These are phyloP conservation scores for Rallus limicola DNA, from an alignment of 2,113 vertebrate genomes.

Conservation along the genomic window DNA sequence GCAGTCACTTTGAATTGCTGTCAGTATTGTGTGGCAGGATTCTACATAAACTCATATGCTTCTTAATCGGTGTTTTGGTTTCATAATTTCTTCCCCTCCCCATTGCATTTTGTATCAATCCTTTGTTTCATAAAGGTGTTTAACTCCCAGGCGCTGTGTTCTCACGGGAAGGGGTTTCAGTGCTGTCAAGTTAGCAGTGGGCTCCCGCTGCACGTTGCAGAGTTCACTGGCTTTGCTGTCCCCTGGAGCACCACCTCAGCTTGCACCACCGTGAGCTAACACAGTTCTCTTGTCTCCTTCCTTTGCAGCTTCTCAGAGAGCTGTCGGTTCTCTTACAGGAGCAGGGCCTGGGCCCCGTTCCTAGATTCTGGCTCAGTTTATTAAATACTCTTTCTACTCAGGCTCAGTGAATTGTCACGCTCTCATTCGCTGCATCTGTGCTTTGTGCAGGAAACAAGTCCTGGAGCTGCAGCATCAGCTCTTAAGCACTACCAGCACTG, in stretches of 20 bases:
- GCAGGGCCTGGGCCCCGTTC: neutral
- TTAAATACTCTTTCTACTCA: neutral
- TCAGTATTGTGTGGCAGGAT: slow-evolving; percentile 39
- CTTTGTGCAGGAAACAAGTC: neutral
- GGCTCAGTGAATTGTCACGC: neutral
- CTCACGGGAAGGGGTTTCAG: neutral
- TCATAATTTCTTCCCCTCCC: slow-evolving; percentile 26
- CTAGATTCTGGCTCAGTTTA: neutral
- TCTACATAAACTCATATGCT: slow-evolving; percentile 61
- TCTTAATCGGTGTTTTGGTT: neutral
- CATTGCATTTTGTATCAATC: neutral
- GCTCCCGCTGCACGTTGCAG: neutral
- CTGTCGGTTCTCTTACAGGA: neutral
- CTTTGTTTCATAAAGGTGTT: neutral
- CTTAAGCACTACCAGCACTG: neutral
- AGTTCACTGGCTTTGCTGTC: neutral
- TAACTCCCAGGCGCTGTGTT: neutral
- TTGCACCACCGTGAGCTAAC: neutral
- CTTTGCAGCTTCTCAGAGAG: neutral
- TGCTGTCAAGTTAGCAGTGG: neutral
- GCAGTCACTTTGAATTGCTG: slow-evolving; percentile 48
- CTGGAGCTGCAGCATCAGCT: neutral
- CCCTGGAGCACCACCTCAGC: neutral
- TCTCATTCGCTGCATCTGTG: neutral
- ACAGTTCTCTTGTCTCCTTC: neutral